Conservation (phyloP, 2,888 invertebrate genomes). For the Thecocarcelia acutangulata region DNA sequence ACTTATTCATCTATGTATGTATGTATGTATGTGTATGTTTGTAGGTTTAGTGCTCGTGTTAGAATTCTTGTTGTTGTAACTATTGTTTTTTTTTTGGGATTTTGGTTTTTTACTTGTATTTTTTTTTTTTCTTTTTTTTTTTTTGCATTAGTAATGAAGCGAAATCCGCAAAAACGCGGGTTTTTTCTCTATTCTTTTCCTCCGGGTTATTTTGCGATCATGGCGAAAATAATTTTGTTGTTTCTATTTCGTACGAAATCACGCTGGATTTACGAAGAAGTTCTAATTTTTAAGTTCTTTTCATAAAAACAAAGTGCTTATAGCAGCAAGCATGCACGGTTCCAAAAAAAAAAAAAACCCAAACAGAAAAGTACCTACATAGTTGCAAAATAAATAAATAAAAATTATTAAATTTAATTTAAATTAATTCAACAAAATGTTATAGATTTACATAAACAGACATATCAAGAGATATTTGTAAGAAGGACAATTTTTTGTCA, state of each 20-base stretch:
- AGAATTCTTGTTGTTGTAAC: slow-evolving; percentile 61
- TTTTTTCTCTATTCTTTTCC: slow-evolving; percentile 27
- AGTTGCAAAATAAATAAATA: no score
- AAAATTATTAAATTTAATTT: no score
- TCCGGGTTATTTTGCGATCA: slow-evolving; percentile 65
- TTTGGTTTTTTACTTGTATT: background rate
- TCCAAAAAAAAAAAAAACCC: background rate
- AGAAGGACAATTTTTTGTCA: no score
- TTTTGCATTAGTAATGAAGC: slow-evolving; percentile 66
- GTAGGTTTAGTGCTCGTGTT: slow-evolving; percentile 1
- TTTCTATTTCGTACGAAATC: slow-evolving; percentile 29
- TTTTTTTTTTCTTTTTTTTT: slow-evolving; percentile 33
- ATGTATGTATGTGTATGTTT: slow-evolving; percentile 1
- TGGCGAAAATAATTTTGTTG: slow-evolving; percentile 54
- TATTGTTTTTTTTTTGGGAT: slow-evolving; percentile 14
- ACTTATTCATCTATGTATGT: slow-evolving; percentile 6
- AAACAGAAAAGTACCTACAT: no score
- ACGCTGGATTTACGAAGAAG: slow-evolving; percentile 29
- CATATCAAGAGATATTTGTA: no score
- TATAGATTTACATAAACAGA: no score
- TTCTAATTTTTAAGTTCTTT: slow-evolving; percentile 39
- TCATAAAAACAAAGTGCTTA: slow-evolving; percentile 46
- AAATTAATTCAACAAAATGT: no score
- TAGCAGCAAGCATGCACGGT: slow-evolving; percentile 16
- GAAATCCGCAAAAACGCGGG: slow-evolving; percentile 56